Evolutionary conservation across 2,797 vertebrate species (phyloP).

Genomic region (Eutrigla gurnardus): DNA sequence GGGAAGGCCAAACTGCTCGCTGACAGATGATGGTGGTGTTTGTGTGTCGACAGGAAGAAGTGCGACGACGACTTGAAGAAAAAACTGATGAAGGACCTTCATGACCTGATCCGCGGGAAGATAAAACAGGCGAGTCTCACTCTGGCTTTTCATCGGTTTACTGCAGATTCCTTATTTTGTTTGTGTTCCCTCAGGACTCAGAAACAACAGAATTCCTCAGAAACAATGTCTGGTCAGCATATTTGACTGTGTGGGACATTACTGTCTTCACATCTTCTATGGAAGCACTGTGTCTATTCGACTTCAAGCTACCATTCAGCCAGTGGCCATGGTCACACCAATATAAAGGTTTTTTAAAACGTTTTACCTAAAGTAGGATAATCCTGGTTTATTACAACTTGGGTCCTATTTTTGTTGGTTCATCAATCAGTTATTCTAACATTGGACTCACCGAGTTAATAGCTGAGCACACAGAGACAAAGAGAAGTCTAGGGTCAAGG

Average conservation of each 20-base stretch:
- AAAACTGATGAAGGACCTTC: slow-evolving; percentile 90
- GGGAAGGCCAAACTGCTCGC: too few relatives aligned
- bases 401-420: background rate
- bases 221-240: background rate
- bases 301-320: background rate
- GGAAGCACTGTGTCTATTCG: too few relatives aligned
- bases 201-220: background rate
- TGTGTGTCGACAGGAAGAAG: slow-evolving; percentile 86
- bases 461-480: background rate
- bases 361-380: background rate
- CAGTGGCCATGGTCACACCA: too few relatives aligned
- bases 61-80: slow-evolving; percentile 85
- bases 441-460: background rate
- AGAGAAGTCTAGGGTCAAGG: background rate
- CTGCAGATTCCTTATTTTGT: background rate
- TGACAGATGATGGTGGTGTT: background rate
- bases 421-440: background rate
- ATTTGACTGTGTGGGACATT: background rate
- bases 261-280: background rate
- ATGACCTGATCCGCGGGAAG: slow-evolving; percentile 90
- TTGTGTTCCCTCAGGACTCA: background rate
- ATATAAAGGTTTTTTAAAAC: background rate
- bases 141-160: too few relatives aligned
- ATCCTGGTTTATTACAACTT: background rate
- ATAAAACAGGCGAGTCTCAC: slow-evolving; percentile 87